Conservation (phyloP, 2,113 vertebrate species). For the Anolis sagrei region DNA sequence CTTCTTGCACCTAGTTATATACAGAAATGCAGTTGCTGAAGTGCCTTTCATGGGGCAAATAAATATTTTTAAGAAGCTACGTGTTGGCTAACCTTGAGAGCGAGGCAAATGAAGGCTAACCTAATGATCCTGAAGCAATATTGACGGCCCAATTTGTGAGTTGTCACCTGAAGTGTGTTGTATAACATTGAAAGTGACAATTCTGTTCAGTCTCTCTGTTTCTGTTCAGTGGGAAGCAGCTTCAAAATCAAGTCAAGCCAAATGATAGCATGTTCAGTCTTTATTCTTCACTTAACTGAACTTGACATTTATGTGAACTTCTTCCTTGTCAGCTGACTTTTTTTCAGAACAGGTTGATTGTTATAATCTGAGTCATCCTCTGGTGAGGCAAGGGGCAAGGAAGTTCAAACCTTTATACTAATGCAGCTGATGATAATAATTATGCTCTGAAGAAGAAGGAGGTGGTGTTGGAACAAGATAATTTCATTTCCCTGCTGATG, state of each 20-base stretch:
- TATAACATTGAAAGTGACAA: background rate
- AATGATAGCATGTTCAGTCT: background rate
- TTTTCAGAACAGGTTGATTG: background rate
- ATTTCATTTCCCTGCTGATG: background rate
- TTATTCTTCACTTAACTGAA: accelerated
- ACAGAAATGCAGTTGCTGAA: background rate
- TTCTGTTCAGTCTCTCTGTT: accelerated
- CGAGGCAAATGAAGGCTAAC: background rate
- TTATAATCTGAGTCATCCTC: background rate
- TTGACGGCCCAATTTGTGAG: background rate
- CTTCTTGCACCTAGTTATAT: background rate
- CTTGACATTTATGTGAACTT: background rate
- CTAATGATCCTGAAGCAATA: background rate
- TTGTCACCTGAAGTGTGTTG: accelerated
- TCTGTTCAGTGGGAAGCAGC: background rate
- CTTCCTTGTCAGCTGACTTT: background rate
- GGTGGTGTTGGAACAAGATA: too few species aligned
- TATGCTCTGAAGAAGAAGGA: too few species aligned
- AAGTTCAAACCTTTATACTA: background rate
- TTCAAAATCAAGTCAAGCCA: background rate
- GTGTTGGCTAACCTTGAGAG: background rate
- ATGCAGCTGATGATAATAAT: background rate
- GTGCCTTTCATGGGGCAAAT: slow-evolving; percentile 5
- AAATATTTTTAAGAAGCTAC: background rate
- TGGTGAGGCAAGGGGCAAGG: background rate